These are phyloP conservation scores for Calycopis cecrops DNA, from an alignment of 1,140 invertebrate genomes.

Conservation along the genomic window DNA sequence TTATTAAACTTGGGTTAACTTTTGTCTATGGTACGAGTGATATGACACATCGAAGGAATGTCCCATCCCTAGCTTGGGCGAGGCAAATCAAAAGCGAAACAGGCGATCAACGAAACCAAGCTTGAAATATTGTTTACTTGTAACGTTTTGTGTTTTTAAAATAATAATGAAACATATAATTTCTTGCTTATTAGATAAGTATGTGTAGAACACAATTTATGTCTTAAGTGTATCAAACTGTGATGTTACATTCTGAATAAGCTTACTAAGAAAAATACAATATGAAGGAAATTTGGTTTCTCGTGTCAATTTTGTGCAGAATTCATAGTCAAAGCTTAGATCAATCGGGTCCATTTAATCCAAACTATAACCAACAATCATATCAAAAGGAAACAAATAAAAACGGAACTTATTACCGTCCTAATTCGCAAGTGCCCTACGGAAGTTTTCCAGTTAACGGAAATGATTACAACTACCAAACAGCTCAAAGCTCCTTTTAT, in stretches of 20 bases:
- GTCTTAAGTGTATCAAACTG: too few relatives aligned
- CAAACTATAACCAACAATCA: conserved; percentile 43
- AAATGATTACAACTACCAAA: conserved; percentile 44
- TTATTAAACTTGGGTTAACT: too few relatives aligned
- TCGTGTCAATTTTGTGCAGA: conserved; percentile 34
- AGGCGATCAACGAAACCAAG: too few relatives aligned
- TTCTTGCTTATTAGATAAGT: too few relatives aligned
- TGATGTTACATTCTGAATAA: conserved; percentile 11
- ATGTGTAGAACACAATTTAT: too few relatives aligned
- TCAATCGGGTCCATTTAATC: conserved; percentile 41
- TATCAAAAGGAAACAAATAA: conserved; percentile 40
- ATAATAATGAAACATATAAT: too few relatives aligned
- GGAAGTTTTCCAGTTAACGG: conserved; percentile 55
- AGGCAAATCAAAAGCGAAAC: too few relatives aligned
- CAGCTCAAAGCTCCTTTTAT: conserved; percentile 61
- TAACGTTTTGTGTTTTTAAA: conserved; percentile 9
- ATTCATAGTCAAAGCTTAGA: conserved; percentile 46
- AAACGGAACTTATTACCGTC: conserved; percentile 46
- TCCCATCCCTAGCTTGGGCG: too few relatives aligned
- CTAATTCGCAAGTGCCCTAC: conserved; percentile 53
- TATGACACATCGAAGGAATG: too few relatives aligned
- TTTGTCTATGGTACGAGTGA: too few relatives aligned
- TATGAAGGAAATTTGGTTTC: conserved; percentile 42
- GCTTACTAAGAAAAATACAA: conserved; percentile 29
- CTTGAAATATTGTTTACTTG: background rate